Evolutionary conservation across 2,888 invertebrate genomes (phyloP).

Genomic region (Unio delphinus): DNA sequence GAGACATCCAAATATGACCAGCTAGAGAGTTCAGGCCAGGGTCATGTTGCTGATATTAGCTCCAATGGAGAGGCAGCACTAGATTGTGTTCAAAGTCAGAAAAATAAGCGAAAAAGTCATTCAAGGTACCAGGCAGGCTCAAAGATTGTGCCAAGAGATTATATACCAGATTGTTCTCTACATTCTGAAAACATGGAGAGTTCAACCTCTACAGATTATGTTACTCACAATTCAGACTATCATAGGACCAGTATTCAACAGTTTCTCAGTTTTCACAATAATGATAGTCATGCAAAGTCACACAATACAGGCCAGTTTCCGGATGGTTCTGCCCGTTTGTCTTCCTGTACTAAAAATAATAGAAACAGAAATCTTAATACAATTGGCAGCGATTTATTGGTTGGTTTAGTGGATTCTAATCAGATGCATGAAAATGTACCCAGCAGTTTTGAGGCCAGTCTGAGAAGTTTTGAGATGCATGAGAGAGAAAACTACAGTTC

Average conservation of each 20-base stretch:
- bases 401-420: no score
- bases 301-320: no score
- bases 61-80: neutral
- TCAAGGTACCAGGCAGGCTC: neutral
- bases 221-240: conserved; percentile 14
- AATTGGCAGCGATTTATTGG: no score
- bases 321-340: no score
- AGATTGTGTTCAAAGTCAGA: conserved; percentile 2
- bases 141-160: conserved; percentile 2
- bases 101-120: neutral
- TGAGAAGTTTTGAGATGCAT: conserved; percentile 32
- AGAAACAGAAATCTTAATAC: no score
- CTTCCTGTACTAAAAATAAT: no score
- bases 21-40: conserved; percentile 1
- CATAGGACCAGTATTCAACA: conserved; percentile 30
- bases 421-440: no score
- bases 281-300: conserved; percentile 4
- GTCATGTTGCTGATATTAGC: conserved; percentile 1
- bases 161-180: neutral
- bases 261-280: conserved; percentile 30
- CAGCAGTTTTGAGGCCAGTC: conserved; percentile 15
- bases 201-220: no score
- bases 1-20: conserved; percentile 8
- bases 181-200: no score
- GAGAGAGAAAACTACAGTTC: conserved; percentile 19